These are phyloP conservation scores for Lophius piscatorius DNA, from an alignment of 2,113 vertebrate genomes.

Conservation along the genomic window DNA sequence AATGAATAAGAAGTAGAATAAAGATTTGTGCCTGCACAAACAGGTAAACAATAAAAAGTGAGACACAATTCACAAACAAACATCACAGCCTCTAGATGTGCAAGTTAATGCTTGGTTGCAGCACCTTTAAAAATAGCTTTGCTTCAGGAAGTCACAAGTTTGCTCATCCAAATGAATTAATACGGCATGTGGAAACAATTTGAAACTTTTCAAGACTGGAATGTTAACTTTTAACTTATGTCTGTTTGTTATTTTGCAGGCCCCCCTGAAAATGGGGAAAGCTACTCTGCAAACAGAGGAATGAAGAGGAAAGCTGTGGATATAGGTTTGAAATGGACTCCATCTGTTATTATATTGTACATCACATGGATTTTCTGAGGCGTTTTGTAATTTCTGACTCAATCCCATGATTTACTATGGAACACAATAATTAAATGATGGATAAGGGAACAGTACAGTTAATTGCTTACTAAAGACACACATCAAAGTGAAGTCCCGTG, in stretches of 20 bases:
- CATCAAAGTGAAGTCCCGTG: not conserved
- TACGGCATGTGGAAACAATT: not conserved
- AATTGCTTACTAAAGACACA: conserved; percentile 17
- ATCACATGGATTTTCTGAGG: conserved; percentile 48
- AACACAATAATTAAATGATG: conserved; percentile 50
- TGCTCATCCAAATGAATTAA: not conserved
- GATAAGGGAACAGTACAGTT: conserved; percentile 8
- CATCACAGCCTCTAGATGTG: not conserved
- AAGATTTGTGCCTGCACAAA: too few species aligned
- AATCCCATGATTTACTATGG: conserved; percentile 62
- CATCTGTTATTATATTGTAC: conserved; percentile 18
- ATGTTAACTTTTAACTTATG: too few species aligned
- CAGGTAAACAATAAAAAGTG: too few species aligned
- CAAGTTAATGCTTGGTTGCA: not conserved
- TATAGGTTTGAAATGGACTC: conserved; percentile 70
- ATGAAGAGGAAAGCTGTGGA: conserved; percentile 77
- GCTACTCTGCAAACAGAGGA: conserved; percentile 35
- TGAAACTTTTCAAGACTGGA: not conserved
- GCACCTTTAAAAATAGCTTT: not conserved
- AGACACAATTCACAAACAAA: not conserved
- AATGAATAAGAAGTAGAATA: too few species aligned
- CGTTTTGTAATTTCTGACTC: conserved; percentile 18
- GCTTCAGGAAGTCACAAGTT: not conserved
- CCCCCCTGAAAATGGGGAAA: conserved; percentile 23
- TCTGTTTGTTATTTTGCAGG: conserved; percentile 41